A percentile compares a stretch with the other conserved stretches of the same genome.
These are phyloP conservation scores for Hypsibius dujardini DNA, from an alignment of 1,140 invertebrate genomes.

Conservation along the genomic window DNA sequence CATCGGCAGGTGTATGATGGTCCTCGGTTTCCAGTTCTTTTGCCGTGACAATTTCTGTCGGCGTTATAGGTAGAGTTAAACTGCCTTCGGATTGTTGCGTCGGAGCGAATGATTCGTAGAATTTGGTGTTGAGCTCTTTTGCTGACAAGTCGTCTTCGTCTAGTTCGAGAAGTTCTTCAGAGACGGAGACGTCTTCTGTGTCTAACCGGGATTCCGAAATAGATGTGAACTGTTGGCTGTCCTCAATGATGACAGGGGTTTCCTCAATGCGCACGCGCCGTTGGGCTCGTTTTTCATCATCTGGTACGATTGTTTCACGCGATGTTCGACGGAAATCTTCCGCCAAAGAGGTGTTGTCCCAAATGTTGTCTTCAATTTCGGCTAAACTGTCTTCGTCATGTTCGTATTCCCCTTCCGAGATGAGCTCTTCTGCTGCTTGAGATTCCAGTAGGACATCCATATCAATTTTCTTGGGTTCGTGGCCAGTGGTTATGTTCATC, in stretches of 20 bases:
- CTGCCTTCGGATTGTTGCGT: too few relatives aligned
- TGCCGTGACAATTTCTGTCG: too few relatives aligned
- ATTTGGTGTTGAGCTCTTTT: not conserved
- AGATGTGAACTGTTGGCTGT: not conserved
- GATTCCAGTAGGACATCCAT: too few relatives aligned
- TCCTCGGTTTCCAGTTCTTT: too few relatives aligned
- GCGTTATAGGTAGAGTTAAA: too few relatives aligned
- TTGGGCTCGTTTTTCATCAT: not conserved
- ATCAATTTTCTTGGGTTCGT: too few relatives aligned
- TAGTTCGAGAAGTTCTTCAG: not conserved
- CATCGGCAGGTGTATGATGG: too few relatives aligned
- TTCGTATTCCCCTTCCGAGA: not conserved
- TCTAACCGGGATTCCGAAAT: not conserved
- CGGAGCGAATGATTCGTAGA: constrained; percentile 1
- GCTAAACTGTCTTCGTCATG: constrained; percentile 1
- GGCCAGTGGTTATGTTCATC: too few relatives aligned
- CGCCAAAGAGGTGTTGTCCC: not conserved
- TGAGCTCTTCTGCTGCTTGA: too few relatives aligned
- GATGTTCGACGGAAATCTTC: constrained; percentile 4
- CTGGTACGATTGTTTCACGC: not conserved
- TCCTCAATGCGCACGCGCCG: constrained; percentile 15
- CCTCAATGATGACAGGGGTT: constrained; percentile 10
- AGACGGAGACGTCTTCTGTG: not conserved
- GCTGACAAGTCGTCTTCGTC: not conserved
- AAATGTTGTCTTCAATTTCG: constrained; percentile 12